These are phyloP conservation scores for Autographa gamma DNA, from an alignment of 2,888 invertebrate genomes.

Conservation along the genomic window DNA sequence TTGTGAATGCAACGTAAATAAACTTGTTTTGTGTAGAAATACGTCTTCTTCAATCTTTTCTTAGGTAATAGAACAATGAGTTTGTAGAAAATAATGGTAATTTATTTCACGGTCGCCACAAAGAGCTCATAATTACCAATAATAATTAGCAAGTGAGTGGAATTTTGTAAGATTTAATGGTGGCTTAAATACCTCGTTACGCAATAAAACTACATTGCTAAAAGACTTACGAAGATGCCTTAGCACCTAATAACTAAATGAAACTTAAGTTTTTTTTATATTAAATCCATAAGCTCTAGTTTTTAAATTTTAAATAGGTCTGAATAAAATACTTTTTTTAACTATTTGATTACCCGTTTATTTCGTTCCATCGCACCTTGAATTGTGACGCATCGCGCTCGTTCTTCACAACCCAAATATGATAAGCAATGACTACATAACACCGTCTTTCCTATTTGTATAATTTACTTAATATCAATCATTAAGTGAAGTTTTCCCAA, in stretches of 20 bases:
- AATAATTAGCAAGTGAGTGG: not conserved
- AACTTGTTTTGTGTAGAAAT: slow-evolving; percentile 1
- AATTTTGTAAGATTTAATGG: not conserved
- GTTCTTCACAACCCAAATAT: slow-evolving; percentile 8
- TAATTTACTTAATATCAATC: not conserved
- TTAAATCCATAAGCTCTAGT: too few species aligned
- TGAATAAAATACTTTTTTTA: not conserved
- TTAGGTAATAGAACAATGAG: not conserved
- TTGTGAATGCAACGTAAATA: not conserved
- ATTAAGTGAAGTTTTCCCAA: slow-evolving; percentile 31
- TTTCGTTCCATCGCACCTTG: not conserved
- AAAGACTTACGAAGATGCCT: too few species aligned
- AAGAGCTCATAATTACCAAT: not conserved
- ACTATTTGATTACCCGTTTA: not conserved
- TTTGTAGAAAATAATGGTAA: not conserved
- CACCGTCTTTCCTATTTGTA: not conserved
- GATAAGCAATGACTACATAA: not conserved
- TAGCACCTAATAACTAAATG: too few species aligned
- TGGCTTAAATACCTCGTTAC: not conserved
- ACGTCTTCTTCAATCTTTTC: not conserved
- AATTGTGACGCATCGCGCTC: slow-evolving; percentile 1
- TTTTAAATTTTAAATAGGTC: too few species aligned
- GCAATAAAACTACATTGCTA: too few species aligned
- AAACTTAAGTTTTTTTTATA: too few species aligned
- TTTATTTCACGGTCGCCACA: not conserved